Percentiles rank a stretch among this genome's conserved stretches.
These are phyloP conservation scores for Psilopsiagon aurifrons DNA, from an alignment of 2,113 vertebrate genomes.

Conservation along the genomic window DNA sequence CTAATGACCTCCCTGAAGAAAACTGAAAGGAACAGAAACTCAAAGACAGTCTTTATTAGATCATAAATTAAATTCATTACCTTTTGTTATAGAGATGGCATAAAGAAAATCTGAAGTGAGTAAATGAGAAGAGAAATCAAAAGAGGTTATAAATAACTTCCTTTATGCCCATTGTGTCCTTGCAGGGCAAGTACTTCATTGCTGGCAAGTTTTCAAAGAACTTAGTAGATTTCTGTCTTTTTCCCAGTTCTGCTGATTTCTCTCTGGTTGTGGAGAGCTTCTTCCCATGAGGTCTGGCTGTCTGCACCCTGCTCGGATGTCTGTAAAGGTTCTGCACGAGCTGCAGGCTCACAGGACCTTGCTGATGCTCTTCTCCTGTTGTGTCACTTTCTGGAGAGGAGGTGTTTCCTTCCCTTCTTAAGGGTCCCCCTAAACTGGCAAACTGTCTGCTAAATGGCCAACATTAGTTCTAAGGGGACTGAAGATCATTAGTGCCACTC, in stretches of 20 bases:
- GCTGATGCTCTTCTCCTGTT: background rate
- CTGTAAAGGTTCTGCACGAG: background rate
- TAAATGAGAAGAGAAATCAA: constrained; percentile 20
- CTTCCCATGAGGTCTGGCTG: background rate
- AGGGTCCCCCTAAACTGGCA: background rate
- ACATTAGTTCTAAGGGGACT: background rate
- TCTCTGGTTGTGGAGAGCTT: background rate
- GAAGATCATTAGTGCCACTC: background rate
- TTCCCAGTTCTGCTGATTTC: background rate
- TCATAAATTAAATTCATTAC: constrained; percentile 20
- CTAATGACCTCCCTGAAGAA: constrained; percentile 1
- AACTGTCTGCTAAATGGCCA: background rate
- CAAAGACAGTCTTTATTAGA: constrained; percentile 21
- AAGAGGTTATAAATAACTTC: constrained; percentile 29
- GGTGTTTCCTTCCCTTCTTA: background rate
- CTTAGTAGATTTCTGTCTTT: background rate
- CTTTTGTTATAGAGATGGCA: constrained; percentile 3
- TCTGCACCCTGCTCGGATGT: background rate
- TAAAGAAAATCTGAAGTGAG: background rate
- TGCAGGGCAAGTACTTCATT: background rate
- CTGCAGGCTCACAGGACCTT: background rate
- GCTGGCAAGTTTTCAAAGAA: background rate
- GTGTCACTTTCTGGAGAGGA: background rate
- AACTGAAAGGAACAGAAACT: background rate
- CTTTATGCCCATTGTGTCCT: background rate